A percentile compares a stretch with the other conserved stretches of the same genome.
phyloP scores from a whole-genome alignment of 2,888 invertebrate species.

The Abrostola triplasia region DNA sequence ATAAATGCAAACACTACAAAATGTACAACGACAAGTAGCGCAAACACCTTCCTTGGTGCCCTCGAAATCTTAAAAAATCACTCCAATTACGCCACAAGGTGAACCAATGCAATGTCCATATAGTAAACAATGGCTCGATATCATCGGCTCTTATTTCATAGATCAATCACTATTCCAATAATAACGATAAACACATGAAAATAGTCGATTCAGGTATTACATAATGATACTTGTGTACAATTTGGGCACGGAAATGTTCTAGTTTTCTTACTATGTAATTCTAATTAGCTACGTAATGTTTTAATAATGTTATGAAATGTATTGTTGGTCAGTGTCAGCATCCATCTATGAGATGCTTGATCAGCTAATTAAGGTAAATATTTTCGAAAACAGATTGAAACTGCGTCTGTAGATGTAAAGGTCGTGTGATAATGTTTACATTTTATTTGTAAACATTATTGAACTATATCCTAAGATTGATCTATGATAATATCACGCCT shows the following conservation, averaged over 20 bases:
- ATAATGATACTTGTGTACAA: constrained; percentile 23
- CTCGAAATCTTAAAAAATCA: constrained; percentile 44
- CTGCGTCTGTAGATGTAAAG: constrained; percentile 25
- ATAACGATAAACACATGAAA: constrained; percentile 48
- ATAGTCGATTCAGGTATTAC: constrained; percentile 28
- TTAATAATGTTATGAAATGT: constrained; percentile 50
- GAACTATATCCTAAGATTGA: neutral
- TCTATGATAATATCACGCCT: neutral
- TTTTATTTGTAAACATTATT: constrained; percentile 5
- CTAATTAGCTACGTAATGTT: constrained; percentile 31
- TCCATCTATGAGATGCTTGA: constrained; percentile 17
- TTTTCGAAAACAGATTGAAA: constrained; percentile 24
- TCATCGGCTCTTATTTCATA: constrained; percentile 61
- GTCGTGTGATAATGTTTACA: constrained; percentile 21
- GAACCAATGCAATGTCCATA: constrained; percentile 24
- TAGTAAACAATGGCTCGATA: constrained; percentile 66
- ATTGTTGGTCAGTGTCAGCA: constrained; percentile 56
- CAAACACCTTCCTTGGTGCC: constrained; percentile 27
- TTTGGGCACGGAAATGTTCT: constrained; percentile 30
- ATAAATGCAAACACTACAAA: neutral
- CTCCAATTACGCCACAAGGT: constrained; percentile 40
- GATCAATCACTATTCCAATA: constrained; percentile 58
- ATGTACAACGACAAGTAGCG: constrained; percentile 3
- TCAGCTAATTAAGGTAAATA: constrained; percentile 35
- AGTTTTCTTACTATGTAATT: constrained; percentile 33